Evolutionary conservation across 2,888 invertebrate species (phyloP).

Genomic region (Andricus quercusramuli): DNA sequence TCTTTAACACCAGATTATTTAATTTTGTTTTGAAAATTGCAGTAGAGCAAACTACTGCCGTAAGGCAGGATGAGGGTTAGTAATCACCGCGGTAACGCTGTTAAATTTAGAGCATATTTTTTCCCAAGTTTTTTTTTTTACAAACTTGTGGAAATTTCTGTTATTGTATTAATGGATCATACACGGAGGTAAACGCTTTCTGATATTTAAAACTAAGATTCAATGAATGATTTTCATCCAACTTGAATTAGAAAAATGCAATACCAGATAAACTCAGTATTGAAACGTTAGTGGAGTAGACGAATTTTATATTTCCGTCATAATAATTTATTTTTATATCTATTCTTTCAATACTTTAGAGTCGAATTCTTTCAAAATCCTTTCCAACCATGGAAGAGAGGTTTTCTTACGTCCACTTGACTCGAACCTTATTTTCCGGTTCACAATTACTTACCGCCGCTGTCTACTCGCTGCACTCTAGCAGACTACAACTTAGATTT

Average conservation of each 20-base stretch:
- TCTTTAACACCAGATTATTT: neutral
- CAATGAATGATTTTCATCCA: too few species aligned
- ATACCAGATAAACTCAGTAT: neutral
- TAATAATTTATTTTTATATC: neutral
- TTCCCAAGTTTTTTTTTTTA: too few species aligned
- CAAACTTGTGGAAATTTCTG: too few species aligned
- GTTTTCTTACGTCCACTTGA: neutral
- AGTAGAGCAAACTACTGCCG: neutral
- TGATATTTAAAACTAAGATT: too few species aligned
- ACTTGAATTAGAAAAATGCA: too few species aligned
- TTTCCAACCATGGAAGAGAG: neutral
- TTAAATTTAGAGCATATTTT: neutral
- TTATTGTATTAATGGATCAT: too few species aligned
- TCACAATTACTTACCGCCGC: slow-evolving; percentile 7
- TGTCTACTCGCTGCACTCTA: neutral
- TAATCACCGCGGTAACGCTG: neutral
- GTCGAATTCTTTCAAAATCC: neutral
- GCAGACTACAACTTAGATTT: slow-evolving; percentile 3
- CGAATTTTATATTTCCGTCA: neutral
- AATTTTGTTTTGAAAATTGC: neutral
- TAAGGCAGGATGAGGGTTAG: too few species aligned
- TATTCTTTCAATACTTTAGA: neutral
- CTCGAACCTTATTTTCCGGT: neutral
- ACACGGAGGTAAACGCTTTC: too few species aligned
- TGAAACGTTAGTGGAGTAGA: neutral